Conservation (phyloP, 2,113 vertebrate genomes). For the Kryptolebias marmoratus region DNA sequence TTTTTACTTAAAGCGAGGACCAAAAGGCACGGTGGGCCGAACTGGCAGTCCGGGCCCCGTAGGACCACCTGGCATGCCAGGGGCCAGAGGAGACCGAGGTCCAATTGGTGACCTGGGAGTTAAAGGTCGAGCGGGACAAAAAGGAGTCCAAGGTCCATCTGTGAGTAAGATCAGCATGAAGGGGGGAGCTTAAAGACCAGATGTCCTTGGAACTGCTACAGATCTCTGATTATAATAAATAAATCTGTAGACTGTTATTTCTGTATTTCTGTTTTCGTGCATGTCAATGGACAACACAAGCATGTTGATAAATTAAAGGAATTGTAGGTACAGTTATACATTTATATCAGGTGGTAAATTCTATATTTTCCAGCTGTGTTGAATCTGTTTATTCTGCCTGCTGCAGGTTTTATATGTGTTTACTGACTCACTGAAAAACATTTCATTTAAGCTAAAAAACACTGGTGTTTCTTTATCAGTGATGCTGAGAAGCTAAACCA, state of each 20-base stretch:
- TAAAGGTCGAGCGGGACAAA: slow-evolving; percentile 73
- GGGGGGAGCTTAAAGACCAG: neutral
- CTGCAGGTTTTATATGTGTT: too few species aligned
- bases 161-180: slow-evolving; percentile 65
- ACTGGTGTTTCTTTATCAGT: neutral
- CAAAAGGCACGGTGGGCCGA: slow-evolving; percentile 65
- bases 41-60: slow-evolving; percentile 68
- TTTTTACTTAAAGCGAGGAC: slow-evolving; percentile 67
- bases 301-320: too few species aligned
- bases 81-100: slow-evolving; percentile 77
- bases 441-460: neutral
- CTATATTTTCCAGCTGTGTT: too few species aligned
- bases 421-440: too few species aligned
- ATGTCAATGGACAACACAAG: too few species aligned
- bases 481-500: neutral
- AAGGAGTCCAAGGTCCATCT: slow-evolving; percentile 74
- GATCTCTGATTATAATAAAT: neutral
- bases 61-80: slow-evolving; percentile 79
- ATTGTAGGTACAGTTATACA: too few species aligned
- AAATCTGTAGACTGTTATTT: neutral
- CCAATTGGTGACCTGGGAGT: slow-evolving; percentile 73
- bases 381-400: too few species aligned
- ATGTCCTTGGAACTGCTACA: neutral
- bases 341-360: too few species aligned
- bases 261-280: too few species aligned